Evolutionary conservation across 2,797 vertebrate species (phyloP).

Genomic region (Sebastes elongatus): DNA sequence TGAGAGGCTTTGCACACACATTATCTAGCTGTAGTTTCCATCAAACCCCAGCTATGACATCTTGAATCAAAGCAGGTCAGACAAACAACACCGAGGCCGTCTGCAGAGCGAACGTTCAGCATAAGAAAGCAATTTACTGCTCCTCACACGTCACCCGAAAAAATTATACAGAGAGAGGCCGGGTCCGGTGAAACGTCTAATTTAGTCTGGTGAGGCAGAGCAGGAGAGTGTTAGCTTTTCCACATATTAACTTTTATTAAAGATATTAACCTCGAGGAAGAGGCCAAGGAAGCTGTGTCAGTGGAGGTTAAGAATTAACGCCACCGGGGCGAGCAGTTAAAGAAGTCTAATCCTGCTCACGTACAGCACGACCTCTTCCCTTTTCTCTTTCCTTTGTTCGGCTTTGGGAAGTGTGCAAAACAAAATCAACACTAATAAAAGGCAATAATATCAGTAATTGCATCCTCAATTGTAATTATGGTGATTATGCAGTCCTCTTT

Average conservation of each 20-base stretch:
- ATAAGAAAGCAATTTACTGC: conserved; percentile 83
- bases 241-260: conserved; percentile 78
- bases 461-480: conserved; percentile 81
- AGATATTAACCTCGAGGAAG: conserved; percentile 80
- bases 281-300: conserved; percentile 72
- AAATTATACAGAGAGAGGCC: conserved; percentile 55
- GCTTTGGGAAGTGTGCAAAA: conserved; percentile 58
- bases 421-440: conserved; percentile 75
- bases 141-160: conserved; percentile 66
- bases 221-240: conserved; percentile 64
- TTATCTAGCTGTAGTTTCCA: conserved; percentile 39
- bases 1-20: conserved; percentile 12
- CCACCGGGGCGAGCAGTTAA: conserved; percentile 59
- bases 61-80: conserved; percentile 62
- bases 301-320: conserved; percentile 77
- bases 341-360: conserved; percentile 39
- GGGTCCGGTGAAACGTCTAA: conserved; percentile 61
- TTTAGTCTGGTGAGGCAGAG: conserved; percentile 68
- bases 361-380: conserved; percentile 29
- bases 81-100: conserved; percentile 62
- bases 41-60: conserved; percentile 25
- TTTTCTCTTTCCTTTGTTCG: conserved; percentile 36
- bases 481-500: conserved; percentile 79
- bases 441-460: conserved; percentile 81
- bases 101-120: conserved; percentile 61